These are phyloP conservation scores for Hyalella azteca DNA, from an alignment of 2,888 invertebrate species.

Conservation along the genomic window DNA sequence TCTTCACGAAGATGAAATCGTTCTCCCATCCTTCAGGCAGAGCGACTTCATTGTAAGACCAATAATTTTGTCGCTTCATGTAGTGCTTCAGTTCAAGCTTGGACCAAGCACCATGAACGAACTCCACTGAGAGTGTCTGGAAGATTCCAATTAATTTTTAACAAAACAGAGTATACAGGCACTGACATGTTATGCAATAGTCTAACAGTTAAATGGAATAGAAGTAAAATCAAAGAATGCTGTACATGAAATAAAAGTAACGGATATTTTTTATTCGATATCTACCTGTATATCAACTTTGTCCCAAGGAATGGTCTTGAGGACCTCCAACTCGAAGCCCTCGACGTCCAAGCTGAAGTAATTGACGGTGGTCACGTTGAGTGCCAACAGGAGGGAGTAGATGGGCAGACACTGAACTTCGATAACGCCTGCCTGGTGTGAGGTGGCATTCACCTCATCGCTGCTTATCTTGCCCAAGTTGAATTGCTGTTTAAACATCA, in stretches of 20 bases:
- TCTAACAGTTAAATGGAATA: too few species aligned
- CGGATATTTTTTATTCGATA: background rate
- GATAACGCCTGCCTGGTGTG: background rate
- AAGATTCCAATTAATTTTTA: too few species aligned
- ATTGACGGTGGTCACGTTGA: constrained; percentile 66
- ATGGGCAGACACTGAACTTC: constrained; percentile 67
- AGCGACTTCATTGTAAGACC: constrained; percentile 63
- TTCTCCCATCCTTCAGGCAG: constrained; percentile 65
- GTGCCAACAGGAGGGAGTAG: constrained; percentile 65
- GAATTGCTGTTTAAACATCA: constrained; percentile 54
- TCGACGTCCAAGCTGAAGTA: constrained; percentile 69
- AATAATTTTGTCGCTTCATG: constrained; percentile 65
- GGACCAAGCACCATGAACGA: constrained; percentile 64
- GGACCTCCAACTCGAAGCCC: constrained; percentile 66
- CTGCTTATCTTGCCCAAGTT: constrained; percentile 56
- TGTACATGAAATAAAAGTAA: too few species aligned
- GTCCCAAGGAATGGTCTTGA: constrained; percentile 67
- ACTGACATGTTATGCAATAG: background rate
- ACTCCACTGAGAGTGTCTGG: constrained; percentile 63
- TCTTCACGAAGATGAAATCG: constrained; percentile 66
- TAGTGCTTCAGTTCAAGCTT: constrained; percentile 62
- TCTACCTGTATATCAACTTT: constrained; percentile 64
- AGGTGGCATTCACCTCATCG: constrained; percentile 1
- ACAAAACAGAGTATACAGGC: too few species aligned
- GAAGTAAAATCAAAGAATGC: too few species aligned